Evolutionary conservation across 2,888 invertebrate species (phyloP).

Genomic region (Cheilosia soror): DNA sequence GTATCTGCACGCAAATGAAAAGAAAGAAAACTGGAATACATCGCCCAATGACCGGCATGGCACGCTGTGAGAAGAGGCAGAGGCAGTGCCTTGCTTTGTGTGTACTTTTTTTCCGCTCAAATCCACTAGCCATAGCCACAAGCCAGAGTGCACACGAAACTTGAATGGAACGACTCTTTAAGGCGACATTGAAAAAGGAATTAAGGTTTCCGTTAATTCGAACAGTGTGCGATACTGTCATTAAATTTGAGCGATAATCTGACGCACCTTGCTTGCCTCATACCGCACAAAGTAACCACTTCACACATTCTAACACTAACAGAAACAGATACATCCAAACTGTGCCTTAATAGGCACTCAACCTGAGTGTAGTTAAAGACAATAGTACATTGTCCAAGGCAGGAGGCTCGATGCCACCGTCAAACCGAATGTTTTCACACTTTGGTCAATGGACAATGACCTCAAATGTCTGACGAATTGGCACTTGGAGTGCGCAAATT

Average conservation of each 20-base stretch:
- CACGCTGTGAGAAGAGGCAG: not conserved
- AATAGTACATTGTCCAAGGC: not conserved
- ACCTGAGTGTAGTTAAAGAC: not conserved
- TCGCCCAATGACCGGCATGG: constrained; percentile 2
- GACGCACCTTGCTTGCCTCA: constrained; percentile 15
- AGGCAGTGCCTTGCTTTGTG: not conserved
- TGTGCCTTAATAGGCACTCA: not conserved
- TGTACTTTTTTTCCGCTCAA: not conserved
- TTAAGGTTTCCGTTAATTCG: constrained; percentile 19
- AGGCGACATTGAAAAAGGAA: constrained; percentile 34
- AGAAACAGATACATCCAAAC: constrained; percentile 6
- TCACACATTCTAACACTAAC: constrained; percentile 19
- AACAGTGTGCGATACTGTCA: constrained; percentile 2
- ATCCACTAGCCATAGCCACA: not conserved
- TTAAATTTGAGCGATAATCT: constrained; percentile 16
- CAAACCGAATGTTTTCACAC: constrained; percentile 39
- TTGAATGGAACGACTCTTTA: constrained; percentile 3
- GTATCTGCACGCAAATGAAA: constrained; percentile 7
- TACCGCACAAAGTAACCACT: not conserved
- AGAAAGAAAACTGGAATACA: constrained; percentile 2
- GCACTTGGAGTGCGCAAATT: constrained; percentile 38
- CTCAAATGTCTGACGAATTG: constrained; percentile 23
- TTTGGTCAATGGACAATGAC: constrained; percentile 33
- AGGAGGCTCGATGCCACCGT: not conserved
- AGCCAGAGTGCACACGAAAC: constrained; percentile 8